Evolutionary conservation across 2,888 invertebrate species (phyloP).

Genomic region (Melangyna quadrimaculata): DNA sequence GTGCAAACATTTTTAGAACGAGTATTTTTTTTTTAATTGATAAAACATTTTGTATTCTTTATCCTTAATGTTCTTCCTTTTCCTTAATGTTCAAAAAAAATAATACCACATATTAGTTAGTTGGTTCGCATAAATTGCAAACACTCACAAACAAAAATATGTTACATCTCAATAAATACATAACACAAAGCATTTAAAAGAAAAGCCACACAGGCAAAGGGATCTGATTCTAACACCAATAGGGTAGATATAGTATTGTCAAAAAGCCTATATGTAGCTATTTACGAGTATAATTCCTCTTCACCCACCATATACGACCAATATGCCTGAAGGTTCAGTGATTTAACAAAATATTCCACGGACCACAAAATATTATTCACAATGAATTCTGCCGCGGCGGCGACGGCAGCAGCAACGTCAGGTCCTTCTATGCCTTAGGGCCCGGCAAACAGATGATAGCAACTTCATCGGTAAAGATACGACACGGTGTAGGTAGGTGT

Average conservation of each 20-base stretch:
- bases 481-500: background rate
- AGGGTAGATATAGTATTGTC: background rate
- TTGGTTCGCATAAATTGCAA: too few relatives aligned
- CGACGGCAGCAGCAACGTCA: constrained; percentile 18
- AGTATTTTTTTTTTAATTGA: too few relatives aligned
- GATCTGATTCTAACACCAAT: background rate
- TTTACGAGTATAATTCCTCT: background rate
- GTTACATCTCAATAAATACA: too few relatives aligned
- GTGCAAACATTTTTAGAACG: too few relatives aligned
- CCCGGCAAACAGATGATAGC: constrained; percentile 48
- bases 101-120: too few relatives aligned
- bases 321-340: constrained; percentile 39
- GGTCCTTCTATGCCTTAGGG: constrained; percentile 21
- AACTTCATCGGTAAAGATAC: constrained; percentile 45
- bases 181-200: too few relatives aligned
- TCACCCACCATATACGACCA: background rate
- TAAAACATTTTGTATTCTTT: too few relatives aligned
- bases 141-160: too few relatives aligned
- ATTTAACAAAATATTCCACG: constrained; percentile 52
- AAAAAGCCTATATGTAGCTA: constrained; percentile 5
- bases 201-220: background rate
- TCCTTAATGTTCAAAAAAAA: too few relatives aligned
- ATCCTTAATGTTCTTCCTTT: too few relatives aligned
- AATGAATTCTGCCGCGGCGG: constrained; percentile 26
- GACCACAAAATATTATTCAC: constrained; percentile 50